These are phyloP conservation scores for Lagorchestes hirsutus DNA, from an alignment of 2,797 vertebrate genomes.

Conservation along the genomic window DNA sequence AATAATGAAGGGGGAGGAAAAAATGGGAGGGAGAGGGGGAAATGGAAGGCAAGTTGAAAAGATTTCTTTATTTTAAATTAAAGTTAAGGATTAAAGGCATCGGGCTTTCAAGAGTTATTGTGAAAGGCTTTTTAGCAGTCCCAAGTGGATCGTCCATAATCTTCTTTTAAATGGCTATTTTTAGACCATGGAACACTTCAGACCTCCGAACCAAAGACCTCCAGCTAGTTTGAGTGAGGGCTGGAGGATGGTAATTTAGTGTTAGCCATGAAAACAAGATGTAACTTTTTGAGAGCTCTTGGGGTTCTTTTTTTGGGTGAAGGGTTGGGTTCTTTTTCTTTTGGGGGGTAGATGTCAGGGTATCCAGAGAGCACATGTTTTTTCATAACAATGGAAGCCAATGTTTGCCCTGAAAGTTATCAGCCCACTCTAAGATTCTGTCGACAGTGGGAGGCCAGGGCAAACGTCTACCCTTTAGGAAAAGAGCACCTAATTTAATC, in stretches of 20 bases:
- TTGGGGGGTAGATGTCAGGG: constrained; percentile 29
- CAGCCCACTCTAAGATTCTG: not conserved
- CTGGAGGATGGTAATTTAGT: constrained; percentile 28
- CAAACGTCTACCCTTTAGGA: not conserved
- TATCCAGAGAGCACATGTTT: constrained; percentile 5
- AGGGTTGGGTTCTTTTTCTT: not conserved
- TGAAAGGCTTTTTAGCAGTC: constrained; percentile 85
- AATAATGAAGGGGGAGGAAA: not conserved
- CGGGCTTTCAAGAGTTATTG: constrained; percentile 83
- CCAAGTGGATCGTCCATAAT: constrained; percentile 84
- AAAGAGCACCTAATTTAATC: not conserved
- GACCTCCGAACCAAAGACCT: constrained; percentile 66
- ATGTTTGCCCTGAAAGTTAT: not conserved
- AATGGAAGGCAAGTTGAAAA: constrained; percentile 80
- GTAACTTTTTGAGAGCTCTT: constrained; percentile 29
- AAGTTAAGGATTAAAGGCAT: constrained; percentile 87
- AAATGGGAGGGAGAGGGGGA: constrained; percentile 34
- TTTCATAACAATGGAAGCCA: not conserved
- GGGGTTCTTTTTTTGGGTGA: not conserved
- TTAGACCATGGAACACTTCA: constrained; percentile 80
- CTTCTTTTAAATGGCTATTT: constrained; percentile 87
- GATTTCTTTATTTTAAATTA: constrained; percentile 89
- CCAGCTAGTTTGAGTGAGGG: not conserved
- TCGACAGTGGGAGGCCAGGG: not conserved
- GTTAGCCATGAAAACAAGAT: constrained; percentile 47